Evolutionary conservation across 1,140 invertebrate species (phyloP), one percentile per base, ranked within the genome.

Genomic region (Hypothenemus hampei): DNA sequence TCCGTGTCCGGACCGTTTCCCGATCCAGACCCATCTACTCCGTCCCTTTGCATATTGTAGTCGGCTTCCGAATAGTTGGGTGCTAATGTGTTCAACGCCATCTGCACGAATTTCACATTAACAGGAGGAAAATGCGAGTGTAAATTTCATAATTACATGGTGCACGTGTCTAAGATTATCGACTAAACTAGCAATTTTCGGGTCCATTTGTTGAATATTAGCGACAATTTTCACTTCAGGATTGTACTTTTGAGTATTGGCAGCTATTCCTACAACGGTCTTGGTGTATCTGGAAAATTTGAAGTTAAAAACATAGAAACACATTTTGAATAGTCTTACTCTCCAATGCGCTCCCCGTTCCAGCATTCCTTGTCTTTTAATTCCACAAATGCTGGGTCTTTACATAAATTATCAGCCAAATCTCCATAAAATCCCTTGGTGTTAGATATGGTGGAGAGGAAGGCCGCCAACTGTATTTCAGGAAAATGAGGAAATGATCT

Each of bases 281-380:
- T 83, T 81, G 6, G 75, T 77, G 60, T 85, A 85, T 62, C 82
- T 85, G 69, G 4, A 72, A 72, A 51, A 21, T 31, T 1, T 31
- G n/a, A 29, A 29, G 0, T 29, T 7, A 29, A 29, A 29, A 29
- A 37, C 35, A 37, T 13, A 37, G 16, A 37, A 31, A 31, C 10
- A 31, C n/a, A 24, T 11, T 4, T 7, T 29, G 6, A 23, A 24
- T 46, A 18, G n/a, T 84, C 85, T 85, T 64, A 89, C 86, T 86
- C 84, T 72, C 81, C 85, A 60, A 87, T 73, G 51, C 77, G 71
- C 59, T 85, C 79, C 26, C 85, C 86, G 65, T 87, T 89, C 86
- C 86, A 89, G 67, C 86, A 89, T 5, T 79, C 77, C 15, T 76
- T 77, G 41, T 78, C 75, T 8, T 74, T 75, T 20, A 75, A 72